A percentile compares a stretch with the other conserved stretches of the same genome.
phyloP scores from a whole-genome alignment of 2,888 invertebrate genomes.

The Mythimna lalbum region DNA sequence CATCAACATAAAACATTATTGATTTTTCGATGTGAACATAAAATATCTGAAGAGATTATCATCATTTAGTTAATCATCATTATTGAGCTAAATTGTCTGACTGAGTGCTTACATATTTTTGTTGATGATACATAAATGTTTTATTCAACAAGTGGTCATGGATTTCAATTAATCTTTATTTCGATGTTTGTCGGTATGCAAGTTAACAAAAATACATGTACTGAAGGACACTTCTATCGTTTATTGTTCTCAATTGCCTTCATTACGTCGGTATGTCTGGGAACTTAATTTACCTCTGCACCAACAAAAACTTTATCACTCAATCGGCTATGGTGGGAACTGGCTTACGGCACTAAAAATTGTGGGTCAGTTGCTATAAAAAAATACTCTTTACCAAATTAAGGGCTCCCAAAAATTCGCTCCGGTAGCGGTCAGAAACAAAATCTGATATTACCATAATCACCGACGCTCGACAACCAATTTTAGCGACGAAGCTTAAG shows the following conservation, averaged over 20 bases:
- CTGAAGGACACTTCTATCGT: neutral
- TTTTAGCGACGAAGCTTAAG: slow-evolving; percentile 31
- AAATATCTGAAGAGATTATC: slow-evolving; percentile 24
- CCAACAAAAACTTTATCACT: slow-evolving; percentile 52
- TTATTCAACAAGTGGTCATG: slow-evolving; percentile 20
- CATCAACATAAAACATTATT: neutral
- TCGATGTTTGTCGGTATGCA: neutral
- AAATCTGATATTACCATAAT: slow-evolving; percentile 67
- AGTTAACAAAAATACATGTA: neutral
- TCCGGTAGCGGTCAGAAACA: slow-evolving; percentile 67
- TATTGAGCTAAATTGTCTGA: slow-evolving; percentile 22
- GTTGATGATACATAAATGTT: slow-evolving; percentile 20
- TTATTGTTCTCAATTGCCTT: slow-evolving; percentile 9
- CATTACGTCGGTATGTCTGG: slow-evolving; percentile 18
- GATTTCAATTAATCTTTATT: slow-evolving; percentile 22
- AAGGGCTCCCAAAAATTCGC: slow-evolving; percentile 62
- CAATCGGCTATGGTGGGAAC: slow-evolving; percentile 51
- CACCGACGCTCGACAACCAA: slow-evolving; percentile 53
- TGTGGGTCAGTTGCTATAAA: slow-evolving; percentile 48
- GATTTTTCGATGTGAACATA: slow-evolving; percentile 21
- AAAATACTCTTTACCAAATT: slow-evolving; percentile 57
- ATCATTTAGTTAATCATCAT: slow-evolving; percentile 43
- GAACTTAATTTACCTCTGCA: slow-evolving; percentile 24
- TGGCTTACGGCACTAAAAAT: slow-evolving; percentile 51
- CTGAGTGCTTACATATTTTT: slow-evolving; percentile 22